A percentile compares a stretch with the other conserved stretches of the same genome.
phyloP scores from a whole-genome alignment of 2,113 vertebrate species.

The Rhadina sibilatrix region DNA sequence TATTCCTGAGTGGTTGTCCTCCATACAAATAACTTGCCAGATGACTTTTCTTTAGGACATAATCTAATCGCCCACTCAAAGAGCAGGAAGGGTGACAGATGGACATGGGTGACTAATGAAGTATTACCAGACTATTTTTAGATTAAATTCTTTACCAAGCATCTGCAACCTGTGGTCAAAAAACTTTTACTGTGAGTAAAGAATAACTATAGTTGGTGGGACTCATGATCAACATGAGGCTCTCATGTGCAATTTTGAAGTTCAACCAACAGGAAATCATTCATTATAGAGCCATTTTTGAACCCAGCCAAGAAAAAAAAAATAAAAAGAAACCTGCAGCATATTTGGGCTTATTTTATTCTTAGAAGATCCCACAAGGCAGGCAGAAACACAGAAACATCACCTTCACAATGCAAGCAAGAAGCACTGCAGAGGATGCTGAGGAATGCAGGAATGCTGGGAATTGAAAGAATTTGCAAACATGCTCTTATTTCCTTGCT shows the following conservation, averaged over 20 bases:
- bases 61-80: neutral
- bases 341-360: neutral
- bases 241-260: neutral
- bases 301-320: neutral
- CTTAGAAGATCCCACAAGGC: neutral
- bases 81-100: neutral
- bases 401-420: neutral
- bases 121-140: constrained; percentile 6
- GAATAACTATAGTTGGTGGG: fast-evolving
- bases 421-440: constrained; percentile 4
- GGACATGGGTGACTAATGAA: constrained; percentile 1
- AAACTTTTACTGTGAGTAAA: neutral
- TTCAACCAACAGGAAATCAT: neutral
- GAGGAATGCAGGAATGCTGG: constrained; percentile 4
- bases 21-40: neutral
- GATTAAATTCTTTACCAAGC: constrained; percentile 3
- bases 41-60: neutral
- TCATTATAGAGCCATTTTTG: neutral
- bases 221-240: neutral
- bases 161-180: neutral
- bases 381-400: neutral
- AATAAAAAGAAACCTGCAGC: neutral
- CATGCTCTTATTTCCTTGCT: neutral
- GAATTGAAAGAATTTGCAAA: constrained; percentile 41
- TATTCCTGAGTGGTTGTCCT: neutral